Base-by-base conservation (phyloP, 2,113 vertebrate genomes). In the Puntigrus tetrazona region DNA sequence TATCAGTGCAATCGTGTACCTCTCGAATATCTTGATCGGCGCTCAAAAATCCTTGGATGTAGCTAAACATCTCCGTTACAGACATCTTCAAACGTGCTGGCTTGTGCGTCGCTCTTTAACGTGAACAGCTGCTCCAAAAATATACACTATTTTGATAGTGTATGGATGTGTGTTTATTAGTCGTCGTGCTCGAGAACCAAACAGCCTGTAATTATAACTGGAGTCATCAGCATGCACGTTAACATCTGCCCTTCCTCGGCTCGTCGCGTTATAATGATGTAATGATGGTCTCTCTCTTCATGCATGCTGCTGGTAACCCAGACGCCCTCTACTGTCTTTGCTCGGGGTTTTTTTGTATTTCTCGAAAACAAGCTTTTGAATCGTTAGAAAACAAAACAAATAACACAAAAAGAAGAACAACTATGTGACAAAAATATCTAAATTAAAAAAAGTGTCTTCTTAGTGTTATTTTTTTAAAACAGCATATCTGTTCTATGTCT, bases 1-100 rank as follows among this genome's bases (percentile, higher is more conserved):
- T 9, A 22, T 82, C 72, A 87, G 14, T 81, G 16, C 38, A 18
- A 14, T 7, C n/a, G 55, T 31, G 77, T 87, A 96, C 97, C 97
- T 98, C 97, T 88, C 97, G 93, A 83, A 97, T 90, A 86, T 98
- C 97, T 93, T 98, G 97, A 91, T 99, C 97, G 1, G 95, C 97
- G 78, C 95, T 96, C 87, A 98, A 90, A 75, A 95, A 97, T 10
- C 94, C 95, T 88, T 98, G 97, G 78, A 99, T 95, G 82, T 94
- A 92, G 81, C 94, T 94, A 89, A 99, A 98, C 96, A 98, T 97
- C 78, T 97, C 96, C 43, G 95, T 96, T 69, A 98, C 97, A 20
- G 97, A 97, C 97, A 98, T 99, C 22, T 67, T 89, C 20, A 16
- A 45, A 72, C 10, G 65, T 36, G 86, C 69, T 63, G 16, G 8